Evolutionary conservation across 2,113 vertebrate species (phyloP), one percentile per base, ranked within the genome.

Genomic region (Scophthalmus maximus): DNA sequence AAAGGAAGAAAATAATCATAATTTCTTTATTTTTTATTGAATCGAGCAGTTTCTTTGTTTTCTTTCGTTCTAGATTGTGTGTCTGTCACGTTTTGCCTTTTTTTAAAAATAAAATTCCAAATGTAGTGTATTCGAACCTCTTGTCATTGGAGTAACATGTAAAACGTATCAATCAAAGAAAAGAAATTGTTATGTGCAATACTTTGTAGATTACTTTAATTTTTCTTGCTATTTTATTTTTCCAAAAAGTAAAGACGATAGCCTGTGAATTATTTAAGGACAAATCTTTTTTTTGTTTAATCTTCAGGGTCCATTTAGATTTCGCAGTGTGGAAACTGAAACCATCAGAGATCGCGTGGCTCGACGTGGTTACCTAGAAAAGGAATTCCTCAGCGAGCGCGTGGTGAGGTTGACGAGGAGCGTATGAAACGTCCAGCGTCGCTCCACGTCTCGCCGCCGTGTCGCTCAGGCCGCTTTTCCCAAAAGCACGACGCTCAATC

Each of bases 61-160:
- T 73, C 6, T 66, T 76, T n/a, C 10, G 38, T 61, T 87, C 71
- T 84, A n/a, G 51, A 75, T 86, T 78, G 83, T 87, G 63, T 86
- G 71, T 88, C 72, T 83, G 69, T 89, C 83, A 87, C 82, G 71
- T 89, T 49, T 90, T 89, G 90, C 90, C 91, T 92, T 93, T 92
- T 92, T 76, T 92, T n/a, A n/a, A n/a, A n/a, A n/a, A n/a, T n/a
- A n/a, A n/a, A n/a, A 92, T 90, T 92, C 81, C 84, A 87, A 79
- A 90, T 84, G 53, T 80, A 53, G 78, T 86, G 81, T 88, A 85
- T 89, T 73, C 91, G 73, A 84, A 68, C 81, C 72, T 83, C 80
- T n/a, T 85, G 78, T 83, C 68, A 83, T 76, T 59, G 67, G 78
- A 82, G 67, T 75, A 65, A 87, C 73, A 72, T 86, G 71, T 85